These are phyloP conservation scores for Taenaris catops DNA, from an alignment of 2,888 invertebrate species.

Conservation along the genomic window DNA sequence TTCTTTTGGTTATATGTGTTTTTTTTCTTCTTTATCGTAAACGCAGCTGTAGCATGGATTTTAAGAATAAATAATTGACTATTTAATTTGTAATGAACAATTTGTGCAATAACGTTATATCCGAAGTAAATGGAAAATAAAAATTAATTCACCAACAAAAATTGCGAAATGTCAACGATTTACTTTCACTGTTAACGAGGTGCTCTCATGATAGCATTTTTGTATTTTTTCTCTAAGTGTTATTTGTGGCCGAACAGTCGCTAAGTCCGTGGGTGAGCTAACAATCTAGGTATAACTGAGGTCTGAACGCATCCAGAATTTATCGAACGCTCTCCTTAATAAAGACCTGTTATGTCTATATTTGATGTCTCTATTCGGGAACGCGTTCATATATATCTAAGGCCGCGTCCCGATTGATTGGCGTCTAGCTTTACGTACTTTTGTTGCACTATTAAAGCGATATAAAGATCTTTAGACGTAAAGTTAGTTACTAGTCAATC, in stretches of 20 bases:
- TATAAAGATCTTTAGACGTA: too few species aligned
- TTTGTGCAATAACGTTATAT: slow-evolving; percentile 25
- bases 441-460: background rate
- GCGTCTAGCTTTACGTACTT: background rate
- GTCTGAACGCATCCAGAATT: slow-evolving; percentile 43
- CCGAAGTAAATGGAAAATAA: too few species aligned
- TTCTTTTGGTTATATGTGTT: slow-evolving; percentile 1
- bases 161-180: too few species aligned
- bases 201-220: slow-evolving; percentile 52
- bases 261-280: slow-evolving; percentile 58
- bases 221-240: slow-evolving; percentile 35
- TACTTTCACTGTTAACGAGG: slow-evolving; percentile 31
- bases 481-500: background rate
- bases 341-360: slow-evolving; percentile 41
- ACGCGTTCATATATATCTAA: slow-evolving; percentile 26
- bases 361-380: slow-evolving; percentile 30
- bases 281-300: slow-evolving; percentile 33
- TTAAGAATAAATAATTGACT: slow-evolving; percentile 8
- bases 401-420: background rate
- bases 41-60: slow-evolving; percentile 1
- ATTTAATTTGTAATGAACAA: slow-evolving; percentile 4
- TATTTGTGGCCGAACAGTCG: slow-evolving; percentile 62
- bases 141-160: too few species aligned
- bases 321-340: slow-evolving; percentile 32
- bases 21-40: background rate